Evolutionary conservation across 2,888 invertebrate species (phyloP).

Genomic region (Metalampra italica): DNA sequence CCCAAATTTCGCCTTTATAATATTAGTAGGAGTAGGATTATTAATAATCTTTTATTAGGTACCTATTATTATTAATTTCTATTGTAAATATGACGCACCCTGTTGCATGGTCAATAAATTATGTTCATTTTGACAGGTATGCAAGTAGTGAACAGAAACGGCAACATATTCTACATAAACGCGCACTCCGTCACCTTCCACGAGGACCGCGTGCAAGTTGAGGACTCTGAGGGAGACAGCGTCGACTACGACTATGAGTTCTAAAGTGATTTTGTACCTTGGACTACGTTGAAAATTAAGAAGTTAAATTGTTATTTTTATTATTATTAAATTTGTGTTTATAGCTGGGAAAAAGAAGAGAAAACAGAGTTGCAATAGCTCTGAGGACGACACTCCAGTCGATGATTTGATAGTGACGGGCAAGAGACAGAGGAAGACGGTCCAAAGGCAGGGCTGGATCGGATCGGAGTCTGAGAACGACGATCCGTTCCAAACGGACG

Average conservation of each 20-base stretch:
- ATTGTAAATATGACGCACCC: no score
- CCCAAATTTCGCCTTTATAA: no score
- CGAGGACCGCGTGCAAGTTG: slow-evolving; percentile 54
- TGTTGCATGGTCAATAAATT: no score
- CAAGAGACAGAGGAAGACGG: slow-evolving; percentile 42
- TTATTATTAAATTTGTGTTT: neutral
- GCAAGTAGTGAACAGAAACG: neutral
- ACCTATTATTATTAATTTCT: no score
- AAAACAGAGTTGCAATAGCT: slow-evolving; percentile 7
- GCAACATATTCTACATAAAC: slow-evolving; percentile 13
- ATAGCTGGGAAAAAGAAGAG: neutral
- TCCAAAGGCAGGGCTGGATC: slow-evolving; percentile 29
- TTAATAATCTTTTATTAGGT: no score
- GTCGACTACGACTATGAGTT: slow-evolving; percentile 67
- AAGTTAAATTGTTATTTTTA: no score
- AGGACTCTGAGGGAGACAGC: slow-evolving; percentile 62
- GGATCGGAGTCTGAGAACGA: slow-evolving; percentile 47
- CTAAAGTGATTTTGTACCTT: slow-evolving; percentile 22
- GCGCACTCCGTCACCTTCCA: slow-evolving; percentile 62
- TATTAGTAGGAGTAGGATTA: no score
- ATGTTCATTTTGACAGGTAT: neutral
- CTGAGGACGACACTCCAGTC: slow-evolving; percentile 17
- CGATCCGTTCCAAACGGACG: slow-evolving; percentile 70
- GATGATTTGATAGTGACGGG: slow-evolving; percentile 37
- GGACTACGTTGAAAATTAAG: neutral